Evolutionary conservation across 2,888 invertebrate genomes (phyloP), one percentile per base, ranked within the genome.

Genomic region (Stenodera caucasica): DNA sequence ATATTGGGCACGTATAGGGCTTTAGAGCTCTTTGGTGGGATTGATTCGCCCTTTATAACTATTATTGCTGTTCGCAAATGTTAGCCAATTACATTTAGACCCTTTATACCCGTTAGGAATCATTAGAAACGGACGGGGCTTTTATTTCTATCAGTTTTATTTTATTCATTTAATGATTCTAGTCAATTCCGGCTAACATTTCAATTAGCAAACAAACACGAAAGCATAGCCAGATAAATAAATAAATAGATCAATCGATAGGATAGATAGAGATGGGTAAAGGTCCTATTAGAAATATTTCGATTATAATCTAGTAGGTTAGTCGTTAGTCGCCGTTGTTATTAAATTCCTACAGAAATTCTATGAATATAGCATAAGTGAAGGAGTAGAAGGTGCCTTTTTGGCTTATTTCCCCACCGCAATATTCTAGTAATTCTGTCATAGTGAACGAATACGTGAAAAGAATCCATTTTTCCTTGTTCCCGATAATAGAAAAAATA

Each of bases 261-360:
- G 7, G 4, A 26, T 3, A 26, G 26, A 26, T 26, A 26, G 26
- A 26, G 7, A 26, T 5, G 26, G 26, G 26, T 6, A 26, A 26
- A 18, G 9, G 11, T 40, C 15, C 2, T 11, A 40, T 4, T 18
- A 9, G n/a, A 14, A 6, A 14, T 35, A 35, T 35, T n/a, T 2
- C 40, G 40, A 40, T 18, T 40, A 18, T 18, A 18, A 15, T 18
- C 40, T 40, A 18, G 18, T 40, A 40, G n/a, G 11, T 26, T 26
- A 3, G 26, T 26, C n/a, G n/a, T n/a, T n/a, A 33, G 33, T 15
- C 14, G 15, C 8, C 15, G 45, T 3, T 45, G 4, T 45, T 45
- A 45, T 45, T 45, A 45, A 45, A 45, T 45, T 45, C 45, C 45
- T 18, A 21, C 11, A 9, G 45, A 15, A 45, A 45, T 45, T 45